phyloP scores from a whole-genome alignment of 1,140 invertebrate genomes.

The Camponotus floridanus region DNA sequence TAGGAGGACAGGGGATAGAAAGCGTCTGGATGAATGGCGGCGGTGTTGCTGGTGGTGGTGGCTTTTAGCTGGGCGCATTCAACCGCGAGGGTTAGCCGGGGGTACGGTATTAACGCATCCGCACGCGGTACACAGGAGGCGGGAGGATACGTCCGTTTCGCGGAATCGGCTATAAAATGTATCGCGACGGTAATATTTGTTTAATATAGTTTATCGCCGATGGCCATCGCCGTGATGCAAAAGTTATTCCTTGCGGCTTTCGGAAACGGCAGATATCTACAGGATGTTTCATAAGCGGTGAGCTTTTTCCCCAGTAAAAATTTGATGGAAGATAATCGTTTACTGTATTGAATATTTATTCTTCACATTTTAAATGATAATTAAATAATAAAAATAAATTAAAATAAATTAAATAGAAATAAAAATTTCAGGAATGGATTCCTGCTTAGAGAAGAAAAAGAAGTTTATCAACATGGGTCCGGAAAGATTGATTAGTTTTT shows the following conservation, averaged over 20 bases:
- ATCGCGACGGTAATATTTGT: conserved; percentile 73
- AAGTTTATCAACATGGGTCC: too few relatives aligned
- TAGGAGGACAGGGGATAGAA: conserved; percentile 62
- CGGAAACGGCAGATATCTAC: neutral
- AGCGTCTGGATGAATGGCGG: conserved; percentile 74
- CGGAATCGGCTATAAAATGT: conserved; percentile 78
- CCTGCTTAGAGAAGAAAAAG: too few relatives aligned
- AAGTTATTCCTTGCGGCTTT: conserved; percentile 6
- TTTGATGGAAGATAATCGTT: neutral
- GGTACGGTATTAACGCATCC: conserved; percentile 75
- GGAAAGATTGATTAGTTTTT: too few relatives aligned
- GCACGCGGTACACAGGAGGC: conserved; percentile 50
- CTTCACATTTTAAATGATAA: neutral
- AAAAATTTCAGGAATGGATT: too few relatives aligned
- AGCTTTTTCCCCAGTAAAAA: neutral
- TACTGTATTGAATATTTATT: neutral
- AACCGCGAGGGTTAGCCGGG: conserved; percentile 76
- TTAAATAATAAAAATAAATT: too few relatives aligned
- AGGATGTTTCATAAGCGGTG: too few relatives aligned
- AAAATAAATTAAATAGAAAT: too few relatives aligned
- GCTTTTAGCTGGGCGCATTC: conserved; percentile 77
- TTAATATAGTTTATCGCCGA: conserved; percentile 74
- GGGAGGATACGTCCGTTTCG: conserved; percentile 68
- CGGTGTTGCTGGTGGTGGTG: conserved; percentile 68
- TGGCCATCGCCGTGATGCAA: conserved; percentile 20